Percentiles rank a stretch among this genome's conserved stretches.
phyloP scores from a whole-genome alignment of 2,888 invertebrate species.

The Philonicus albiceps region DNA sequence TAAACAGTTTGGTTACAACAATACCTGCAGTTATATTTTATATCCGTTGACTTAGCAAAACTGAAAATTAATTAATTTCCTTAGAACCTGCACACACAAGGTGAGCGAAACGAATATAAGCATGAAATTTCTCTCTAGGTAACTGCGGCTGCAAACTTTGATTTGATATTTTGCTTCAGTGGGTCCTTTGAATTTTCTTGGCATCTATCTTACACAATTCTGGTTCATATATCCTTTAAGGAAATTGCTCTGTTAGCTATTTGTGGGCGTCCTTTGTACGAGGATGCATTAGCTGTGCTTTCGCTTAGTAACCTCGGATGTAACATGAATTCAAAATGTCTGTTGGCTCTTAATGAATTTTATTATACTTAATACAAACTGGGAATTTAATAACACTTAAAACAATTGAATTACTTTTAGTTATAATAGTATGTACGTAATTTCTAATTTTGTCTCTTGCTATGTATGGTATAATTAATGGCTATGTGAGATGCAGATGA shows the following conservation, averaged over 20 bases:
- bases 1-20: background rate
- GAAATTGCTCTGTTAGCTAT: background rate
- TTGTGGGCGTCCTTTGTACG: background rate
- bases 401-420: background rate
- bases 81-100: background rate
- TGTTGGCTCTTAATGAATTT: background rate
- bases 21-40: background rate
- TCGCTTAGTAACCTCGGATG: background rate
- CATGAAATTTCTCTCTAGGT: background rate
- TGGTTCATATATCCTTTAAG: background rate
- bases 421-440: background rate
- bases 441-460: background rate
- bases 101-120: background rate
- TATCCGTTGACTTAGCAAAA: background rate
- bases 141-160: background rate
- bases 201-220: background rate
- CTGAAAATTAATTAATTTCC: background rate
- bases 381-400: background rate
- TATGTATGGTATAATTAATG: too few species aligned
- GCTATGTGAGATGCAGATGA: too few species aligned
- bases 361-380: background rate
- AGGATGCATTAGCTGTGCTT: background rate
- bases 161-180: background rate
- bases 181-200: background rate
- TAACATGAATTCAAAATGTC: background rate